Base-by-base conservation (phyloP, 2,888 invertebrate species). In the Lacanobia oleracea region DNA sequence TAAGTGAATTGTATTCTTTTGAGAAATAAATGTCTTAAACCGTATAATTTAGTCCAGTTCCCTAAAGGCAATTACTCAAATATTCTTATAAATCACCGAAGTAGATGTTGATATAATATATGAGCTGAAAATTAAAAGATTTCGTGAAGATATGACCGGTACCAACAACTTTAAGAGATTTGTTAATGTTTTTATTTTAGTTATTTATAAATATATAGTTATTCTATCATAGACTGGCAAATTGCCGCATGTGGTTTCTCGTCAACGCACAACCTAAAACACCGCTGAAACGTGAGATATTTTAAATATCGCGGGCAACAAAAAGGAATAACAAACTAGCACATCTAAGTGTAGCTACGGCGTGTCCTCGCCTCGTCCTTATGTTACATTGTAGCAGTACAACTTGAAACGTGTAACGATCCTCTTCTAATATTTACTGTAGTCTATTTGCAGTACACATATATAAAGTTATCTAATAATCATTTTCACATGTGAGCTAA, bases 401-500 rank as follows among this genome's bases (percentile, higher is more conserved):
- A 65, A 33, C 37, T 33, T 54, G 54, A 18, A 68, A 63, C 45
- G 56, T 67, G 18, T 14, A 18, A 33, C 23, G 21, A 56, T 60
- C 51, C 40, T 75, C 43, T 27, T 33, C 66, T 45, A 68, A 79
- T 79, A 77, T 81, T 81, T 71, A 78, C 68, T 40, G 37, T 59
- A 77, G 37, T 63, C 60, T 69, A 78, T 71, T 71, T 68, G 50
- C 66, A 56, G 43, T 76, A 63, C 72, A 74, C 40, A 33, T 51
- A 60, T 64, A 73, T 62, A 70, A 51, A 68, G 59, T 71, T 71
- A 77, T 74, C 72, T 76, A 64, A 79, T 77, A 60, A 79, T 63
- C 67, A 64, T 66, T 72, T 72, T 73, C 75, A 75, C 67, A 79
- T 68, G 70, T 75, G 60, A 78, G 72, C 40, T 70, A 83, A 81